These are phyloP conservation scores for Serripes groenlandicus DNA, from an alignment of 2,888 invertebrate species.

Conservation along the genomic window DNA sequence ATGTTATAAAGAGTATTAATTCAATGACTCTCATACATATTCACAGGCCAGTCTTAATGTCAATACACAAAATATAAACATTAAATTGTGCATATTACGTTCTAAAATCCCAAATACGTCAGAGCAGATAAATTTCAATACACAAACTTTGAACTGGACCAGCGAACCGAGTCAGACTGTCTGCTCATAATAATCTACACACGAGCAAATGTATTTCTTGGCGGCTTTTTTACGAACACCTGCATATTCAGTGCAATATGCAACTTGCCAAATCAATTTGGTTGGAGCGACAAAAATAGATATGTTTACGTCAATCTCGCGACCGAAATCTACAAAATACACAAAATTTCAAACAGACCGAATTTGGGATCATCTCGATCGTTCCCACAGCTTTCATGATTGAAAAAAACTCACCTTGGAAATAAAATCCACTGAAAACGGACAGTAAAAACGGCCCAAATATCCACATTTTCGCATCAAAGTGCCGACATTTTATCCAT, in stretches of 20 bases:
- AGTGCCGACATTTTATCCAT: conserved; percentile 50
- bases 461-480: conserved; percentile 59
- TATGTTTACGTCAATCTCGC: conserved; percentile 13
- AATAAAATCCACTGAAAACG: conserved; percentile 4
- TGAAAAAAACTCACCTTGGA: neutral
- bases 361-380: neutral
- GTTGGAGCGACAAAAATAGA: conserved; percentile 12
- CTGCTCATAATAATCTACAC: neutral
- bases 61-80: neutral
- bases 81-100: conserved; percentile 3
- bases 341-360: conserved; percentile 9
- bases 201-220: conserved; percentile 1
- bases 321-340: neutral
- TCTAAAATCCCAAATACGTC: neutral
- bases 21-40: too few species aligned
- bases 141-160: neutral
- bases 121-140: neutral
- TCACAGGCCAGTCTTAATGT: too few species aligned
- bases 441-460: conserved; percentile 13
- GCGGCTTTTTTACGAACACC: conserved; percentile 9
- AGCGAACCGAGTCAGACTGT: neutral
- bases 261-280: conserved; percentile 6
- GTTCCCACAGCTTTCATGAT: neutral
- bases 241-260: conserved; percentile 16
- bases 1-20: too few species aligned